Base-by-base conservation (phyloP, 2,797 vertebrate genomes). In the Gephyroberyx darwinii region DNA sequence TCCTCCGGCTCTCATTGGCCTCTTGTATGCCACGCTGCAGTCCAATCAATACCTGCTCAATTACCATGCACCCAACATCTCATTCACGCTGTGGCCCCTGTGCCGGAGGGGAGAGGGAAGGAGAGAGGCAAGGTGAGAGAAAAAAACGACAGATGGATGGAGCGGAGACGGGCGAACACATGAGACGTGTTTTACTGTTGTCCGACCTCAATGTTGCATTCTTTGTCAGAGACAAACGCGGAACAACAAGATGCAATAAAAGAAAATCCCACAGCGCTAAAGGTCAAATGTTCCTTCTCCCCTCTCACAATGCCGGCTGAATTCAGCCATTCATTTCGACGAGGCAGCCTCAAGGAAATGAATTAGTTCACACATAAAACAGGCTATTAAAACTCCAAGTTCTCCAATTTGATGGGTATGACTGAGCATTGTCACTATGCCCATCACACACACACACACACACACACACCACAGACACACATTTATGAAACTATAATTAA, bases 21-120 rank as follows among this genome's bases (percentile, higher is more conserved):
- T 85, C 84, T 83, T 37, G 72, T 87, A 88, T 83, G 88, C 87
- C 83, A 89, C 89, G 85, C 93, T 93, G 94, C 93, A 94, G 87
- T 94, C 87, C 85, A 91, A 93, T 94, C 93, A 92, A 94, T 94
- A 93, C 67, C 84, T 71, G 83, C 90, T 89, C 91, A 89, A 93
- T 94, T 91, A 92, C 89, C 85, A 93, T 93, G 91, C 89, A 86
- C 71, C 87, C 83, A 80, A 93, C 92, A 94, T 91, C 91, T 90
- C 86, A 88, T 92, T 92, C 89, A 90, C 63, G 58, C 86, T 77
- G 81, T 77, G 86, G 75, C 78, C 82, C 68, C 78, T 68, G 82
- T 56, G 82, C 82, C 65, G 41, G 79, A 72, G 71, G 81, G 66
- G 75, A 26, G 26, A 26, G 26, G 61, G 59, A 77, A 78, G 75